Percentiles rank a stretch among this genome's conserved stretches.
Evolutionary conservation across 1,140 invertebrate genomes (phyloP).

Genomic region (Drosophila sproati): DNA sequence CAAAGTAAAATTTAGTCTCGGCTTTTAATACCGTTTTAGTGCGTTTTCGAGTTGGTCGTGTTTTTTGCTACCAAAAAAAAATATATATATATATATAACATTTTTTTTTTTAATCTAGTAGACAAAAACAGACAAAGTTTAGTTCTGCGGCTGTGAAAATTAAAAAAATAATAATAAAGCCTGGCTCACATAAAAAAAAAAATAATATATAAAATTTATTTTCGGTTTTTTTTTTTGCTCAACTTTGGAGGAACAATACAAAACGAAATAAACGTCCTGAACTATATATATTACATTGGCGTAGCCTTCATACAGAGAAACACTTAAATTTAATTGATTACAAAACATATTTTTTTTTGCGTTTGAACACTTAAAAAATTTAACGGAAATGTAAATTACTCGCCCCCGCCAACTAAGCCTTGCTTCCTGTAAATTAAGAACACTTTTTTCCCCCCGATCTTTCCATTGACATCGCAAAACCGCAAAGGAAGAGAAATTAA

Average conservation of each 20-base stretch:
- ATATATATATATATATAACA: conserved; percentile 17
- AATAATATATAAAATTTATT: not conserved
- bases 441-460: conserved; percentile 5
- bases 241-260: not conserved
- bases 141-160: conserved; percentile 15
- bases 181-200: not conserved
- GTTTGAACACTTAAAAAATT: conserved; percentile 14
- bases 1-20: conserved; percentile 84
- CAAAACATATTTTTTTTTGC: conserved; percentile 28
- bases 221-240: conserved; percentile 4
- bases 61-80: conserved; percentile 59
- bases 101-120: conserved; percentile 10
- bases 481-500: conserved; percentile 22
- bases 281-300: not conserved
- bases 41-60: conserved; percentile 84
- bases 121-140: conserved; percentile 16
- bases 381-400: conserved; percentile 83
- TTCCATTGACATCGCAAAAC: not conserved
- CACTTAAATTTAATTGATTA: not conserved
- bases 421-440: conserved; percentile 56
- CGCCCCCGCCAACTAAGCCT: conserved; percentile 67
- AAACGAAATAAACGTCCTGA: not conserved
- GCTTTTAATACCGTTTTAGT: conserved; percentile 84
- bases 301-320: conserved; percentile 1
- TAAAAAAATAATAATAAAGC: not conserved